Base-by-base conservation (phyloP, 2,797 vertebrate genomes). In the Phyllotis vaccarum region DNA sequence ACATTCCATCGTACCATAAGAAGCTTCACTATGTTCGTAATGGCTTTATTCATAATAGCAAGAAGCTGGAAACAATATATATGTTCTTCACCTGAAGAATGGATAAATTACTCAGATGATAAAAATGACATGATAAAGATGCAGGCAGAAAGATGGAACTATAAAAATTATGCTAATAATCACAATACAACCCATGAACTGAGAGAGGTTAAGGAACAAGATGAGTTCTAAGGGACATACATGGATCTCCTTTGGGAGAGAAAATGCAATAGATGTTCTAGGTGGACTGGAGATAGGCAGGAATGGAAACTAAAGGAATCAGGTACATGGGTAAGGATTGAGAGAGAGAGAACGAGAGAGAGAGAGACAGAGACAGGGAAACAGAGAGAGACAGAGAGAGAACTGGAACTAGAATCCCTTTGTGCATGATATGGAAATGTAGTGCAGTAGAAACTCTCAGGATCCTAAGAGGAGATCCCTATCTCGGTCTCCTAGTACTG, bases 321-420 rank as follows among this genome's bases (percentile, higher is more conserved):
- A 19, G 40, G 13, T 16, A 46, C 5, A 14, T 12, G 0, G 0
- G 7, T 3, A 5, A 31, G 5, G 29, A 52, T 24, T 10, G 16
- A 19, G 3, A 17, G 43, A 49, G 43, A 29, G 16, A 37, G 34
- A 27, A 24, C 10, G 24, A 27, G 60, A 27, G 24, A 62, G 60
- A 62, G 60, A 6, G 66, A 68, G 31, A 68, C 14, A n/a, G 14
- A 60, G 31, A 75, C 14, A 17, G 46, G 49, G 16, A 34, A 16
- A 31, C 12, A 40, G 46, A 49, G 46, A 49, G 46, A 49, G 46
- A 49, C 5, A 49, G 46, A 49, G 46, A 49, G 46, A 49, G 27
- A 52, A 19, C 6, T 49, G 29, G 0, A 78, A 29, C 31, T 31
- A 5, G 74, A 49, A 3, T 29, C 29, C 16, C 5, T 78, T 78